Evolutionary conservation across 2,797 vertebrate genomes (phyloP).

Genomic region (Novumbra hubbsi): DNA sequence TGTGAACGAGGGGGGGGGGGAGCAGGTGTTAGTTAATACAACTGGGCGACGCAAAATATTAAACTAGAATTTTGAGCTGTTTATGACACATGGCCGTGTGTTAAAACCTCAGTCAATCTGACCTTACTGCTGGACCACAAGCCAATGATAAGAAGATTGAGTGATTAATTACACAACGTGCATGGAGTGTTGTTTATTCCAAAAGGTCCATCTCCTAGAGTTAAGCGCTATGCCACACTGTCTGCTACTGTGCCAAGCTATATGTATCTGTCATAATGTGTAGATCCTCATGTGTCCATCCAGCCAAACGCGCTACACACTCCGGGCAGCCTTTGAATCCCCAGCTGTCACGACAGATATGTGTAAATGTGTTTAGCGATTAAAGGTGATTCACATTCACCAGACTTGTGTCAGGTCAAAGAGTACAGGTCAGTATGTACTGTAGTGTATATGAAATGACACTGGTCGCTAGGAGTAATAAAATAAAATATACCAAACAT

Average conservation of each 20-base stretch:
- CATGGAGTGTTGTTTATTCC: neutral
- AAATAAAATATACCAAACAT: slow-evolving; percentile 34
- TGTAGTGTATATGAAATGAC: slow-evolving; percentile 19
- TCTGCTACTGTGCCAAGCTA: neutral
- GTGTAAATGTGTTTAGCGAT: too few relatives aligned
- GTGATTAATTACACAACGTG: slow-evolving; percentile 4
- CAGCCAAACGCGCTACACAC: neutral
- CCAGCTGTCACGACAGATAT: neutral
- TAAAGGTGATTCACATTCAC: slow-evolving; percentile 19
- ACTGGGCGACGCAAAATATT: neutral
- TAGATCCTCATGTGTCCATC: neutral
- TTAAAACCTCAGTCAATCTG: slow-evolving; percentile 10
- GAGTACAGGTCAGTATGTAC: neutral
- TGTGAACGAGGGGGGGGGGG: slow-evolving; percentile 50
- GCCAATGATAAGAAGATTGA: slow-evolving; percentile 1
- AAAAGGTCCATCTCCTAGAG: neutral
- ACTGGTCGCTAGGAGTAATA: slow-evolving; percentile 1
- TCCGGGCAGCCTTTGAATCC: neutral
- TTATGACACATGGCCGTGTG: slow-evolving; percentile 6
- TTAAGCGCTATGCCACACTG: neutral
- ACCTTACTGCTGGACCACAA: neutral
- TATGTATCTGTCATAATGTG: neutral
- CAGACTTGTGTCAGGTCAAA: slow-evolving; percentile 30
- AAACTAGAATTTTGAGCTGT: neutral
- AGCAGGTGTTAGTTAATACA: slow-evolving; percentile 11